A percentile compares a stretch with the other conserved stretches of the same genome.
These are phyloP conservation scores for Scotopteryx bipunctaria DNA, from an alignment of 2,888 invertebrate genomes.

Conservation along the genomic window DNA sequence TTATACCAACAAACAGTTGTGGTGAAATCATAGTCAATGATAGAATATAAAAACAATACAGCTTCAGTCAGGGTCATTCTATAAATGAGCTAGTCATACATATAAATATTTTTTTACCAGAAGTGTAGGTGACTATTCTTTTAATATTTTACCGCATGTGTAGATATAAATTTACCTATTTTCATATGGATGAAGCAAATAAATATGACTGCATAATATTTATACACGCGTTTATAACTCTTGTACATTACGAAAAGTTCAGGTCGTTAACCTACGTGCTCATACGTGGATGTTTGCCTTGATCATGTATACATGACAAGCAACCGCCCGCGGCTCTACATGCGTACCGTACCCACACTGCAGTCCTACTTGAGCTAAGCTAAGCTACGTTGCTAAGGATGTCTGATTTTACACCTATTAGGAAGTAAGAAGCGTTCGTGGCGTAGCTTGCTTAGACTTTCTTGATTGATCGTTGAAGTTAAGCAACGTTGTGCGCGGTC, in stretches of 20 bases:
- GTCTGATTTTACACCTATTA: too few relatives aligned
- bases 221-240: neutral
- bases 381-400: too few relatives aligned
- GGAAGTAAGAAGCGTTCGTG: too few relatives aligned
- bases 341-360: too few relatives aligned
- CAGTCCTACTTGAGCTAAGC: too few relatives aligned
- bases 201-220: neutral
- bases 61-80: conserved; percentile 30
- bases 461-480: too few relatives aligned
- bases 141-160: conserved; percentile 22
- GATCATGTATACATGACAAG: too few relatives aligned
- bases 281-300: neutral
- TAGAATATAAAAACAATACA: conserved; percentile 11
- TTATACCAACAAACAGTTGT: neutral
- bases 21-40: conserved; percentile 11
- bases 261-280: conserved; percentile 10
- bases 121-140: conserved; percentile 15
- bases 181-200: conserved; percentile 7
- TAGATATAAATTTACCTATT: conserved; percentile 14
- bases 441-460: too few relatives aligned
- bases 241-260: neutral
- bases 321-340: too few relatives aligned
- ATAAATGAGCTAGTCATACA: conserved; percentile 20
- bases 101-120: conserved; percentile 4
- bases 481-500: too few relatives aligned